These are phyloP conservation scores for Aratinga solstitialis DNA, from an alignment of 2,797 vertebrate genomes.

Conservation along the genomic window DNA sequence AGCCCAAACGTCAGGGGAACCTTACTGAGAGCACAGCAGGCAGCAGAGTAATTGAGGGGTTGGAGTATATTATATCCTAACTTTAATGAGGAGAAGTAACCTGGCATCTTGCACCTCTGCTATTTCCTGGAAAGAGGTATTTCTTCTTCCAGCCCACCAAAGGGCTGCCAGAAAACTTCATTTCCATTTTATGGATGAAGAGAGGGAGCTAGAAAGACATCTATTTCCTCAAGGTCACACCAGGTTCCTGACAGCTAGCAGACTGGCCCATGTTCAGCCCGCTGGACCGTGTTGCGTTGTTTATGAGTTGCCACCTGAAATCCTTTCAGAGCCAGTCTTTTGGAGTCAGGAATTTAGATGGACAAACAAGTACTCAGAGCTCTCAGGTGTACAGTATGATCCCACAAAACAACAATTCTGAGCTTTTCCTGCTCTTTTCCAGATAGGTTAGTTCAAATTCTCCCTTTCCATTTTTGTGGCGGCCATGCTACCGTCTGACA, in stretches of 20 bases:
- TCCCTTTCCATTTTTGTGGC: neutral
- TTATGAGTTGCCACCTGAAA: neutral
- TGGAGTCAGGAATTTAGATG: neutral
- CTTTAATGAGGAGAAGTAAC: neutral
- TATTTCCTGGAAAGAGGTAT: neutral
- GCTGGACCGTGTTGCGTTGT: neutral
- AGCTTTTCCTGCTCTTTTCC: neutral
- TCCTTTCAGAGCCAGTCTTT: neutral
- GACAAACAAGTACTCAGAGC: neutral
- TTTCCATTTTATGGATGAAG: conserved; percentile 9
- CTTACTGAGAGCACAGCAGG: neutral
- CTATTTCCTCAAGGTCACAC: neutral
- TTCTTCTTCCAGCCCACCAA: neutral
- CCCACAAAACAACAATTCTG: neutral
- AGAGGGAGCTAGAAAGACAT: conserved; percentile 3
- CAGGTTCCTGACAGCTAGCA: neutral
- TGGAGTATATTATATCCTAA: neutral
- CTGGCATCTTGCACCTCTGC: neutral
- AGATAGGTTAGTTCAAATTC: neutral
- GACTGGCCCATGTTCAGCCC: neutral
- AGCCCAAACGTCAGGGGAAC: neutral
- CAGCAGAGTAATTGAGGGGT: neutral
- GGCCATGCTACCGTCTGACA: neutral
- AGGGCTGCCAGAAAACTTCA: neutral
- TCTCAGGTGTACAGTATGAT: neutral